Conservation (phyloP, 2,888 invertebrate genomes). For the Scaptomyza flava region DNA sequence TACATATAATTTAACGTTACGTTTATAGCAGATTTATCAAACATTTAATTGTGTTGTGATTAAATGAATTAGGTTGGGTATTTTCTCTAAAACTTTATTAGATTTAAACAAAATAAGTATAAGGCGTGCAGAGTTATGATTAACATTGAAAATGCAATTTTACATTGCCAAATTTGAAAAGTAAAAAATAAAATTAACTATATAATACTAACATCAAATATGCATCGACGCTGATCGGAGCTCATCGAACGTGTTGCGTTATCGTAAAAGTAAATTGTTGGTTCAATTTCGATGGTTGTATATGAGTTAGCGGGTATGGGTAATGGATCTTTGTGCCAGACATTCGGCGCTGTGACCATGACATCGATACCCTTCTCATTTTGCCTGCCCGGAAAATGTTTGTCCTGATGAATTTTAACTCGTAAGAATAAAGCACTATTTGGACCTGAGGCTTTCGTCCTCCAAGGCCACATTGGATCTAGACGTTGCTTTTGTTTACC, state of each 20-base stretch:
- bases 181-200: too few relatives aligned
- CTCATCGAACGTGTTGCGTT: constrained; percentile 73
- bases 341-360: constrained; percentile 77
- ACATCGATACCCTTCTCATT: constrained; percentile 76
- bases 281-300: constrained; percentile 76
- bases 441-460: constrained; percentile 73
- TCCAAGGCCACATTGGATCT: constrained; percentile 77
- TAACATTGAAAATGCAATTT: too few relatives aligned
- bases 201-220: constrained; percentile 74
- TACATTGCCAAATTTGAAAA: too few relatives aligned
- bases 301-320: constrained; percentile 76
- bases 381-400: constrained; percentile 67
- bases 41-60: too few relatives aligned
- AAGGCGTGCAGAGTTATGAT: too few relatives aligned
- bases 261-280: constrained; percentile 79
- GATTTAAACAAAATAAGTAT: too few relatives aligned
- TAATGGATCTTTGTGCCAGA: constrained; percentile 74
- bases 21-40: too few relatives aligned
- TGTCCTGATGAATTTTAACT: constrained; percentile 69
- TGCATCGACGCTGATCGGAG: constrained; percentile 73
- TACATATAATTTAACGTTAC: too few relatives aligned
- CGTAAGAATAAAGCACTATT: constrained; percentile 67
- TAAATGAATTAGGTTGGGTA: too few relatives aligned
- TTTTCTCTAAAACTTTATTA: too few relatives aligned
- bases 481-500: constrained; percentile 59